Base-by-base conservation (phyloP, 92 coral and sea anemone genomes). In the Parazoanthus swiftii region DNA sequence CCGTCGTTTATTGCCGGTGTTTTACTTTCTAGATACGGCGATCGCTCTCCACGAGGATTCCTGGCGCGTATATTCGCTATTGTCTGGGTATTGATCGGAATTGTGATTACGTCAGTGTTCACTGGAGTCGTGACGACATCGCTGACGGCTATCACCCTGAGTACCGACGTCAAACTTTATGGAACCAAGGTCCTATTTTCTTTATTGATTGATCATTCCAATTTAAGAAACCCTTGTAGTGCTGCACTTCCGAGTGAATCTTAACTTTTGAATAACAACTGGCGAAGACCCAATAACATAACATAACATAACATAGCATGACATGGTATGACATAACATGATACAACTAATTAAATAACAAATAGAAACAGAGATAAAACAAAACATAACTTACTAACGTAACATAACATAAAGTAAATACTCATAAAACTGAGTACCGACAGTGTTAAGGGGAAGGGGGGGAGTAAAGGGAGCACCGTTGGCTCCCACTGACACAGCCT, bases 81-180 rank as follows among this genome's bases (percentile, higher is more conserved):
- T 63, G 80, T 91, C 80, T 96, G 99, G 99, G 93, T 96, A 73
- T 90, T 96, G 37, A 95, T 96, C 72, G 99, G 99, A 65, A 94
- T 96, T 56, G 98, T 96, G 23, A 91, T 96, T 91, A 96, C 98
- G 25, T 96, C 99, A 20, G 95, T 96, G 68, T 95, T 95, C 75
- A 96, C 99, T 25, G 99, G 99, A 39, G 99, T 96, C 5, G 98
- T 96, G 36, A 96, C 99, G 54, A 95, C 99, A 37, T 96, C 99
- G 8, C 81, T 96, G 82, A 96, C 99, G 3, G 99, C 99, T 63
- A 96, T 95, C 38, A 96, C 99, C 33, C 94, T 96, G 46, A 95
- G 97, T 26, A 95, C 93, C 63, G 98, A 96, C 81, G 90, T 92
- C 56, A 92, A 89, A 48, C 91, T 96, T 50, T 96, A 96, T 78